Evolutionary conservation across 2,797 vertebrate genomes (phyloP).

Genomic region (Pampus argenteus): DNA sequence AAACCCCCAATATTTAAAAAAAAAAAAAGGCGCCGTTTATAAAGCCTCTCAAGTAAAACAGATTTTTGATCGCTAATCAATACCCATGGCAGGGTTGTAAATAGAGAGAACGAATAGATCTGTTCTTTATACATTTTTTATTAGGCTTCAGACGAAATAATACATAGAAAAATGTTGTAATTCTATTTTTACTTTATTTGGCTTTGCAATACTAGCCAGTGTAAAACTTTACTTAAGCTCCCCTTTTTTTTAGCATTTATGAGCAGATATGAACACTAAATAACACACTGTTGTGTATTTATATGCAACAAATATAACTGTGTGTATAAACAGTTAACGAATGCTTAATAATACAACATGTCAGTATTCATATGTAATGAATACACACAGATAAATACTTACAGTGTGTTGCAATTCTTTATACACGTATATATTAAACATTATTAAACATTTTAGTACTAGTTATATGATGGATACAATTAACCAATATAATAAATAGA

Average conservation of each 20-base stretch:
- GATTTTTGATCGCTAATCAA: slow-evolving; percentile 27
- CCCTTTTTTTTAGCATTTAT: neutral
- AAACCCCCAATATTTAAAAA: neutral
- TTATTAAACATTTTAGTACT: no score
- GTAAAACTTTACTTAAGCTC: no score
- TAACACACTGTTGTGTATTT: neutral
- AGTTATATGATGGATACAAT: neutral
- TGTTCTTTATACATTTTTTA: slow-evolving; percentile 7
- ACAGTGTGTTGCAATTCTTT: no score
- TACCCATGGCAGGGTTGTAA: slow-evolving; percentile 23
- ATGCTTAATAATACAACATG: no score
- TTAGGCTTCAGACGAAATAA: neutral
- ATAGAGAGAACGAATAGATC: slow-evolving; percentile 13
- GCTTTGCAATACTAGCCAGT: neutral
- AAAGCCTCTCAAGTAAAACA: slow-evolving; percentile 22
- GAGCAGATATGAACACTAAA: neutral
- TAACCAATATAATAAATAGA: neutral
- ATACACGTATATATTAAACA: no score
- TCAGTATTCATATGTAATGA: no score
- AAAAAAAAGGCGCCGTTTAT: slow-evolving; percentile 1
- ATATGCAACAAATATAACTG: no score
- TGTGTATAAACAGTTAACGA: no score
- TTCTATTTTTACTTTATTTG: neutral
- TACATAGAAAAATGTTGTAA: no score
- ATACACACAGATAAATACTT: no score